Percentiles rank a stretch among this genome's conserved stretches.
Evolutionary conservation across 2,888 invertebrate species (phyloP).

Genomic region (Cremastinae sp.): DNA sequence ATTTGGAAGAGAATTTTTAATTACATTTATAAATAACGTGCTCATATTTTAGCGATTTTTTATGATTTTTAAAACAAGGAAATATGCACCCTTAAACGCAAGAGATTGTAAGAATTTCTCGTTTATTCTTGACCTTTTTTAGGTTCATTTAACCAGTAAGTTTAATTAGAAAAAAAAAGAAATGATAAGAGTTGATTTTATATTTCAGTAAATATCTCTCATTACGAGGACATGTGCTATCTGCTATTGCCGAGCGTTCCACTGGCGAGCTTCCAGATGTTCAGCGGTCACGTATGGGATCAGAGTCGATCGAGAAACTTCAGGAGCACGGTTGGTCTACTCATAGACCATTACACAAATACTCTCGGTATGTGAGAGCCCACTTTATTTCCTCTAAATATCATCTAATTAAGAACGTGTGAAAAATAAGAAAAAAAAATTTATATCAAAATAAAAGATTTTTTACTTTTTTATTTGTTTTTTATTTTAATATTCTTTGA

Average conservation of each 20-base stretch:
- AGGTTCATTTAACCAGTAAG: background rate
- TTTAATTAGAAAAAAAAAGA: too few species aligned
- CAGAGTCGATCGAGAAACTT: slow-evolving; percentile 80
- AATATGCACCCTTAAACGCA: too few species aligned
- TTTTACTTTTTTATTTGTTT: too few species aligned
- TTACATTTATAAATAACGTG: too few species aligned
- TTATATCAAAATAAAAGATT: background rate
- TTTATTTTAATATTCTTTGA: too few species aligned
- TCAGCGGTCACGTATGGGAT: slow-evolving; percentile 80
- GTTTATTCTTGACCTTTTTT: slow-evolving; percentile 22
- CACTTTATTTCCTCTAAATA: slow-evolving; percentile 5
- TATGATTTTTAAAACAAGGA: too few species aligned
- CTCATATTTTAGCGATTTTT: too few species aligned
- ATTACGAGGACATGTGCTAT: slow-evolving; percentile 80
- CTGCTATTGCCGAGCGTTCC: slow-evolving; percentile 80
- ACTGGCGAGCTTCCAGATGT: slow-evolving; percentile 79
- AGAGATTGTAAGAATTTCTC: too few species aligned
- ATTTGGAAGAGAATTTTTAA: too few species aligned
- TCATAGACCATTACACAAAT: slow-evolving; percentile 78
- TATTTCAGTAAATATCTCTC: slow-evolving; percentile 79
- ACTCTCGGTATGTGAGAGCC: slow-evolving; percentile 77
- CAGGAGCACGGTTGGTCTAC: slow-evolving; percentile 77
- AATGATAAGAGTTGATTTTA: background rate
- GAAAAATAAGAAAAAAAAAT: slow-evolving; percentile 3
- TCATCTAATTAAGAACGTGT: background rate